Evolutionary conservation across 2,888 invertebrate genomes (phyloP), one percentile per base, ranked within the genome.

Genomic region (Drosophila tripunctata): DNA sequence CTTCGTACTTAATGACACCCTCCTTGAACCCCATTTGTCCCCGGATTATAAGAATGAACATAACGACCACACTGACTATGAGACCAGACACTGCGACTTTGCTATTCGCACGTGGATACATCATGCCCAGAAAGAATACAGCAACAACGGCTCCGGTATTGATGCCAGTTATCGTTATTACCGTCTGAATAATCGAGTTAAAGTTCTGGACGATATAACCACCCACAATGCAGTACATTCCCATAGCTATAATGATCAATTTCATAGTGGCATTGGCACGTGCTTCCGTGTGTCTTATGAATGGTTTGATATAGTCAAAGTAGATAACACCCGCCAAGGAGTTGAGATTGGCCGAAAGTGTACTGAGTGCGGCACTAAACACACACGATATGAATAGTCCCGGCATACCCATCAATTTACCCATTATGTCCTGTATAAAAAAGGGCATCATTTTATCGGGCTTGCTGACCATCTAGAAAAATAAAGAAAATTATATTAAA

Each of bases 81-180:
- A 90, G 78, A 6, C 89, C 85, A 6, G 75, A 58, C 2, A 88
- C 67, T 2, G 89, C 91, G 12, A 88, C 91, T 61, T 87, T 89
- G 38, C 85, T 91, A 87, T 93, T 94, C 0, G 93, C 92, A 90
- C 93, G 94, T 0, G 95, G 95, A 57, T 94, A 91, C 54, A 95
- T 91, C 92, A 95, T 94, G n/a, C 95, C 95, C 27, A 95, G 87
- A 4, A 94, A 92, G 79, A 95, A 95, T 0, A 94, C 92, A 1
- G 94, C 95, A 60, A 94, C 93, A 3, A 94, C 93, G 7, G 94
- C 94, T 1, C 95, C 94, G 0, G 94, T 92, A 15, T 91, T 91
- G 12, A 93, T 90, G 6, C 93, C 93, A 30, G 91, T 89, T 10
- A 92, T 90, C 3, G 92, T 92, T 4, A 91, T 78, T 3, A 91